Base-by-base conservation (phyloP, 2,797 vertebrate genomes). In the Microchirus variegatus region DNA sequence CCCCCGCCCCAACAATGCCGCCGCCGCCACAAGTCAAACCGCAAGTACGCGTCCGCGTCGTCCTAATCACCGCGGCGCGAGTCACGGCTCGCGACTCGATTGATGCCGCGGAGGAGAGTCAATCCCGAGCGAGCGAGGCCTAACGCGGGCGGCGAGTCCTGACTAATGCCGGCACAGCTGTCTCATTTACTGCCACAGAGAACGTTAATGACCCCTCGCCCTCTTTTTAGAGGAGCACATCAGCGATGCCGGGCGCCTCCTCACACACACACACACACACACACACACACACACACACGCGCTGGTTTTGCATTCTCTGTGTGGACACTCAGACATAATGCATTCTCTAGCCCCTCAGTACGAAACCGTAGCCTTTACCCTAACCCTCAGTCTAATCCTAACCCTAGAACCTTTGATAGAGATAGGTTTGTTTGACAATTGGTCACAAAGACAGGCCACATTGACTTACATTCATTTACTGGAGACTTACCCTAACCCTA, bases 21-120 rank as follows among this genome's bases (percentile, higher is more conserved):
- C 0, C 15, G 41, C 52, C 14, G 63, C 71, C 43, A 11, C 50
- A 19, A 44, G 44, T 50, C 3, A 1, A 44, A 49, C 26, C 78
- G 66, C 43, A 54, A 22, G 66, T 15, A 13, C 3, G 2, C 11
- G 13, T 15, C 37, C 9, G 31, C 4, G 31, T 31, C 37, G 0
- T 14, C 13, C 12, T 3, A 42, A 14, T 14, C 40, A 42, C 40
- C 15, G 40, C 2, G 5, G 36, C 35, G 40, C 63, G 74, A 79
- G 66, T 83, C 82, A 69, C 68, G 44, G 85, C 81, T 76, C n/a
- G n/a, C n/a, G 78, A 76, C 65, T 82, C 76, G 47, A 80, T 67
- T 76, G 72, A 79, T 78, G 78, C 66, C 62, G 62, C 54, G 53
- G 63, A 82, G 70, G 60, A 67, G 68, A 76, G 70, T 87, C 75